Conservation (phyloP, 2,888 invertebrate genomes). For the Marronus borbonicus region DNA sequence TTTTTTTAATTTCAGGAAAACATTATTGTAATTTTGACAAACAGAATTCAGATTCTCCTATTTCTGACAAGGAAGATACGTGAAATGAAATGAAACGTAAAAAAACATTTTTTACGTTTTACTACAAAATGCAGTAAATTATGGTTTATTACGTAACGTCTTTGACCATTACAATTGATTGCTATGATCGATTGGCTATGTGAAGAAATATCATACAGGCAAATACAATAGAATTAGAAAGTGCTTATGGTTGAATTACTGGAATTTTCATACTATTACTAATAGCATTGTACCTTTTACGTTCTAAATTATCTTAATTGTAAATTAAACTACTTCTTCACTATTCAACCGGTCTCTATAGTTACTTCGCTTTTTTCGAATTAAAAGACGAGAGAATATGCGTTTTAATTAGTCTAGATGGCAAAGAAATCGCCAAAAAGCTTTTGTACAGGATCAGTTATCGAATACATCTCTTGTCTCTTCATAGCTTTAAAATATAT, state of each 20-base stretch:
- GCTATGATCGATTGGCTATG: too few species aligned
- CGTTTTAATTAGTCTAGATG: background rate
- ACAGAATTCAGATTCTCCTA: too few species aligned
- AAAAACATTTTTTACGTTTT: too few species aligned
- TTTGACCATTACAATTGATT: too few species aligned
- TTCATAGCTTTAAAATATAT: background rate
- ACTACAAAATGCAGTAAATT: too few species aligned
- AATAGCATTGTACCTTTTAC: background rate
- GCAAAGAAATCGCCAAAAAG: background rate
- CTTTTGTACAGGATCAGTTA: background rate
- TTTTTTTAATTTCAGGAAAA: too few species aligned
- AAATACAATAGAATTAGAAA: too few species aligned
- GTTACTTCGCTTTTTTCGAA: background rate
- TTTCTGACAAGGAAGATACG: too few species aligned
- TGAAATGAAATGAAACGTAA: too few species aligned
- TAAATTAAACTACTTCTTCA: background rate
- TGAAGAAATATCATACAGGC: too few species aligned
- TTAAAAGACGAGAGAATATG: background rate
- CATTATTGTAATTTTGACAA: too few species aligned
- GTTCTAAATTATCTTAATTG: slow-evolving; percentile 4
- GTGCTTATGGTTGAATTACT: background rate
- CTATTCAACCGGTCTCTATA: background rate
- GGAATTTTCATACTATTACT: slow-evolving; percentile 7
- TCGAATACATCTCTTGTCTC: background rate
- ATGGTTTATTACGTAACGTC: too few species aligned